Base-by-base conservation (phyloP, 2,113 vertebrate genomes). In the Oxyruncus cristatus region DNA sequence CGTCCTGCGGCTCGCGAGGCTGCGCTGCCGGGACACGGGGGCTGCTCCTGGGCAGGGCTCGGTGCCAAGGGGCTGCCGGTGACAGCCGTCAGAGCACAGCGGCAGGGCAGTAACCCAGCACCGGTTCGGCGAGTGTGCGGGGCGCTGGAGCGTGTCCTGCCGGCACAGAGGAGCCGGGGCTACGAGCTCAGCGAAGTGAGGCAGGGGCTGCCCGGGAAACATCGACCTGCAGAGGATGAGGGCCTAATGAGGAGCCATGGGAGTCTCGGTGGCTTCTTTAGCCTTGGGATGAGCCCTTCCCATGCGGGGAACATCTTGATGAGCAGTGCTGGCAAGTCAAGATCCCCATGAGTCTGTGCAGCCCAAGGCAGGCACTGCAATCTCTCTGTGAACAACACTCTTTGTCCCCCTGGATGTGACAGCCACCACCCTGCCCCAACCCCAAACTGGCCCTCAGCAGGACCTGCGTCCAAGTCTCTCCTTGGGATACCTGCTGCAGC, bases 251-350 rank as follows among this genome's bases (percentile, higher is more conserved):
- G 50, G 90, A 92, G 67, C 71, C 1, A 3, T 7, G 35, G 13
- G 35, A 52, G 21, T 3, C 39, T 10, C 4, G 17, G 33, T 49
- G 73, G 42, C 46, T 93, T 70, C 87, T 53, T 63, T 59, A 53
- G 76, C 67, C 50, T 50, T 44, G 39, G 33, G 35, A 85, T 5
- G 1, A 59, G 50, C 14, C 35, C 22, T 67, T 50, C 28, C 24
- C 15, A 1, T 24, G 50, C 42, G 32, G 50, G 44, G 33, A 23
- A 21, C 22, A 5, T 11, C 63, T 15, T 2, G 0, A 5, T 42
- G n/a, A 46, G 26, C 23, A 17, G 37, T 73, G 28, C 37, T 13
- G 20, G 55, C 27, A 27, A 32, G 10, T 53, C 44, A 22, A 21
- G 77, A 11, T 56, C 81, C 35, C 53, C 0, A 0, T 5, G 24